Conservation (phyloP, 2,113 vertebrate genomes). For the Syngnathus typhle region DNA sequence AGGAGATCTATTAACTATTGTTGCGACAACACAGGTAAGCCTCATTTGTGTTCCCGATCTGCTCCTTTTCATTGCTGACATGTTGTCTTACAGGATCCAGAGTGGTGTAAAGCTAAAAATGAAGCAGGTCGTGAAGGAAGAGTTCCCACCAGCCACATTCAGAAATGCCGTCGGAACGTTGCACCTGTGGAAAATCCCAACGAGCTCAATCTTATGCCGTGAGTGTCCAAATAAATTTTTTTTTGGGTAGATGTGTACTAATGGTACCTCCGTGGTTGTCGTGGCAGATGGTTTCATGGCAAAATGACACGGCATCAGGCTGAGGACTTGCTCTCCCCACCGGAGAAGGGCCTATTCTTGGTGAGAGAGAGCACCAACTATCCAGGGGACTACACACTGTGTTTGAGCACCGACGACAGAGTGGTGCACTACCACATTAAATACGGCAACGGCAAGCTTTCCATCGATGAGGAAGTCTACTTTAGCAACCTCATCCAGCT, state of each 20-base stretch:
- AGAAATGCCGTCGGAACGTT: conserved; percentile 75
- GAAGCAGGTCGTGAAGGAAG: conserved; percentile 84
- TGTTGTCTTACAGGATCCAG: conserved; percentile 79
- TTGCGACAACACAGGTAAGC: conserved; percentile 87
- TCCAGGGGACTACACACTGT: conserved; percentile 95
- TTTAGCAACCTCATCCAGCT: conserved; percentile 98
- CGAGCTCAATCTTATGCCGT: conserved; percentile 98
- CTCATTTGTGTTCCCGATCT: not conserved
- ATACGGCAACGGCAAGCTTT: conserved; percentile 88
- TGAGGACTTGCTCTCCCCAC: conserved; percentile 80
- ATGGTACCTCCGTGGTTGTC: not conserved
- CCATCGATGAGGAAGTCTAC: conserved; percentile 88
- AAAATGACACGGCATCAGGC: conserved; percentile 95
- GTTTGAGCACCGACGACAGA: conserved; percentile 92
- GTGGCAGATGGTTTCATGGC: conserved; percentile 91
- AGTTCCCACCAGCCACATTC: conserved; percentile 94
- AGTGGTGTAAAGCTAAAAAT: conserved; percentile 98
- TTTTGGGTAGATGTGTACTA: not conserved
- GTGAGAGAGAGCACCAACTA: conserved; percentile 98
- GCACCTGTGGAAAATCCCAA: conserved; percentile 71
- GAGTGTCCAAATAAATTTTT: conserved; percentile 61
- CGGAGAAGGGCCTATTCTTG: conserved; percentile 86
- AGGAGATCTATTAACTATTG: conserved; percentile 91
- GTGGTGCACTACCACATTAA: conserved; percentile 98
- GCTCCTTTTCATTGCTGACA: not conserved